phyloP scores from a whole-genome alignment of 2,113 vertebrate species.

The Pedionomus torquatus region DNA sequence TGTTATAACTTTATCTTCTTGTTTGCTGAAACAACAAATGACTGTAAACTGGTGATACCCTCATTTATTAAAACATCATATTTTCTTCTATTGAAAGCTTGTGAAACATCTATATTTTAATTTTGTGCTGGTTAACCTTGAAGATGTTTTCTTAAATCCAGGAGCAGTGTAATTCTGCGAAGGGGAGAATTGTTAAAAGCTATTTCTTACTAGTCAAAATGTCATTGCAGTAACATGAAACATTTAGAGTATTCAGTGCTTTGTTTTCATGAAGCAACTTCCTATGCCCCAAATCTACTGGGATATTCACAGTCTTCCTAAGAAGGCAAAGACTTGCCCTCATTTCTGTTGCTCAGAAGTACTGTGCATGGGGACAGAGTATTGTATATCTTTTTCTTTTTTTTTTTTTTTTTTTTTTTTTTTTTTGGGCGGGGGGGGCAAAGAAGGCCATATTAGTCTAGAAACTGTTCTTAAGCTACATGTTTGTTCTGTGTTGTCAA shows the following conservation, averaged over 20 bases:
- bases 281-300: neutral
- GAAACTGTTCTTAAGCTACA: neutral
- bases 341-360: neutral
- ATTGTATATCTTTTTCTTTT: neutral
- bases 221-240: neutral
- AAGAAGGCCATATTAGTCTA: neutral
- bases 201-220: neutral
- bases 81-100: neutral
- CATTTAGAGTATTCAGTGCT: neutral
- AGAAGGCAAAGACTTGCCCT: neutral
- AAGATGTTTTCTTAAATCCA: neutral
- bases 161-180: neutral
- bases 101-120: neutral
- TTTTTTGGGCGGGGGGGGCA: too few relatives aligned
- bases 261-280: neutral
- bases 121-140: neutral
- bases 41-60: neutral
- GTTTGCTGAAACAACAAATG: neutral
- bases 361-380: rapidly evolving
- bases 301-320: neutral
- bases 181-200: neutral
- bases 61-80: neutral
- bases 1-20: neutral
- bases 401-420: too few relatives aligned
- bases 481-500: neutral